Evolutionary conservation across 2,113 vertebrate genomes (phyloP).

Genomic region (Paradisaea rubra): DNA sequence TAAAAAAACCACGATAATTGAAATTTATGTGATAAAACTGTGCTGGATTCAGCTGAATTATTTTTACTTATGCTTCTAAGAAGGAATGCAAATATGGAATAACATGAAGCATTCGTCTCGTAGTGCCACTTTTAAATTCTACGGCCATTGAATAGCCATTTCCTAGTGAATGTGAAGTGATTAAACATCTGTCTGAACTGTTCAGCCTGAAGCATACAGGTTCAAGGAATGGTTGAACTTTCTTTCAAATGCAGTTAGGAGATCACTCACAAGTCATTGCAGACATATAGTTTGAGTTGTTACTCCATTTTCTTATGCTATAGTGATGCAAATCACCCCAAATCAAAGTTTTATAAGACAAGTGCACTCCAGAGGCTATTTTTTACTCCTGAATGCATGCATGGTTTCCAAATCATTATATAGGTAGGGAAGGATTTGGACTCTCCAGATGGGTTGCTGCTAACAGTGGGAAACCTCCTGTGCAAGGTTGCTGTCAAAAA

Average conservation of each 20-base stretch:
- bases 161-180: constrained; percentile 35
- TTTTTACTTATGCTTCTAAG: constrained; percentile 35
- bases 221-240: constrained; percentile 49
- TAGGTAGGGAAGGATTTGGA: background rate
- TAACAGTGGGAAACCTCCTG: constrained; percentile 18
- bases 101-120: background rate
- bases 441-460: background rate
- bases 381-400: background rate
- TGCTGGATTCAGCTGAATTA: constrained; percentile 29
- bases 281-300: background rate
- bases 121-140: constrained; percentile 15
- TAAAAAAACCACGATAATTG: background rate
- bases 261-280: constrained; percentile 17
- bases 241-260: constrained; percentile 5
- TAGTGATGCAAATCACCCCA: constrained; percentile 16
- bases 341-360: constrained; percentile 39
- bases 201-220: constrained; percentile 22
- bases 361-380: constrained; percentile 10
- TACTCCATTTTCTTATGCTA: constrained; percentile 30
- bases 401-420: background rate
- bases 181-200: constrained; percentile 60
- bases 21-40: constrained; percentile 21
- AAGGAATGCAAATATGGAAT: background rate
- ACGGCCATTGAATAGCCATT: constrained; percentile 42
- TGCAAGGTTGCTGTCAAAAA: background rate